Conservation (phyloP, 2,797 vertebrate species). For the Sebastolobus altivelis region DNA sequence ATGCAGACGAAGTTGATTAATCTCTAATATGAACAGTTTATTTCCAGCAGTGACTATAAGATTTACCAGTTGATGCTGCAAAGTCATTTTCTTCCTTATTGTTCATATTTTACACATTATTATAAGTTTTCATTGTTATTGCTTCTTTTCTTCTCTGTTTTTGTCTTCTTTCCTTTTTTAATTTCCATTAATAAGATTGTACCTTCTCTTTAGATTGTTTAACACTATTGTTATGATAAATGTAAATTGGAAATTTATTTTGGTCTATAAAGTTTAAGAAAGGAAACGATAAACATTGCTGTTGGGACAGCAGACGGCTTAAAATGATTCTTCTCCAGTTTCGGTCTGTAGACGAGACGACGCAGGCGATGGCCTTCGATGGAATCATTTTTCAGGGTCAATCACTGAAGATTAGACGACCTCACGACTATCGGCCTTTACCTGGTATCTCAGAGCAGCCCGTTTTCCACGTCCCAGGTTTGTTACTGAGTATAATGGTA, state of each 20-base stretch:
- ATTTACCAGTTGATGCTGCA: too few species aligned
- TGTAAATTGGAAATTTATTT: neutral
- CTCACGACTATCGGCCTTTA: constrained; percentile 85
- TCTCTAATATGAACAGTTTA: neutral
- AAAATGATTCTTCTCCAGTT: constrained; percentile 67
- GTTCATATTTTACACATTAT: neutral
- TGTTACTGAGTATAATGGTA: neutral
- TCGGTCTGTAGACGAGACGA: constrained; percentile 86
- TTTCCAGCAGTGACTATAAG: accelerated
- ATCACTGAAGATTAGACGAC: constrained; percentile 85
- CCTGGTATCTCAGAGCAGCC: constrained; percentile 86
- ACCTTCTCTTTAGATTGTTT: neutral
- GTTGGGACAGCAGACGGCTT: neutral
- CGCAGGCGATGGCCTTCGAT: constrained; percentile 87
- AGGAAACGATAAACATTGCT: neutral
- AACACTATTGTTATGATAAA: neutral
- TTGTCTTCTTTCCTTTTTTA: neutral
- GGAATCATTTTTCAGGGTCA: constrained; percentile 87
- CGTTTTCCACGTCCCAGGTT: constrained; percentile 86
- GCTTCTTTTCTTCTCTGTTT: neutral
- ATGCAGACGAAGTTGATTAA: neutral
- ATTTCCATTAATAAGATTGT: neutral
- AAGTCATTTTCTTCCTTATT: neutral
- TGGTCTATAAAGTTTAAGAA: neutral
- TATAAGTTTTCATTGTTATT: neutral